Percentiles rank a stretch among this genome's conserved stretches.
phyloP scores from a whole-genome alignment of 2,888 invertebrate species.

The Strigamia crassipes region DNA sequence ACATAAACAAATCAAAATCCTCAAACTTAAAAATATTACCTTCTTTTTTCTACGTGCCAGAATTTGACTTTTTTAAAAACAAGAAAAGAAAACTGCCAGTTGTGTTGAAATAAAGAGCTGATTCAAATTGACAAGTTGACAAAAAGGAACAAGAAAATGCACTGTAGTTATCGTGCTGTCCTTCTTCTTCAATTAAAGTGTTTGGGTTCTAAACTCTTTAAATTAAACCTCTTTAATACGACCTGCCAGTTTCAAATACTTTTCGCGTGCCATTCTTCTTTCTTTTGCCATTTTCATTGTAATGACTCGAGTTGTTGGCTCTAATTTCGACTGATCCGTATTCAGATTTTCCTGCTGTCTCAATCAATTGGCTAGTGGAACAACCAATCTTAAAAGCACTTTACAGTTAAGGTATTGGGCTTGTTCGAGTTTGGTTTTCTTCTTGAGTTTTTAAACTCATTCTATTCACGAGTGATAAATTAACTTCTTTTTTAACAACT shows the following conservation, averaged over 20 bases:
- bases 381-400: background rate
- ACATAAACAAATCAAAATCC: background rate
- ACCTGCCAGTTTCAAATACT: constrained; percentile 2
- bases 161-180: constrained; percentile 25
- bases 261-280: background rate
- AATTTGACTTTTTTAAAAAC: background rate
- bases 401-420: background rate
- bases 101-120: constrained; percentile 34
- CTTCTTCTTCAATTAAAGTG: constrained; percentile 33
- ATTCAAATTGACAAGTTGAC: constrained; percentile 42
- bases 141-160: constrained; percentile 35
- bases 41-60: background rate
- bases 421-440: background rate
- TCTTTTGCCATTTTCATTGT: background rate
- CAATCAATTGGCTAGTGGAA: constrained; percentile 10
- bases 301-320: background rate
- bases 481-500: background rate
- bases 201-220: constrained; percentile 19
- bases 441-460: background rate
- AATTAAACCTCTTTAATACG: constrained; percentile 13
- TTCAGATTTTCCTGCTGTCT: constrained; percentile 30
- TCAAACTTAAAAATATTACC: background rate
- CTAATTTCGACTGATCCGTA: constrained; percentile 28
- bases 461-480: background rate
- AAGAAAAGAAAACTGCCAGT: constrained; percentile 11